Evolutionary conservation across 2,888 invertebrate genomes (phyloP), one percentile per base, ranked within the genome.

Genomic region (Apamea sordens): DNA sequence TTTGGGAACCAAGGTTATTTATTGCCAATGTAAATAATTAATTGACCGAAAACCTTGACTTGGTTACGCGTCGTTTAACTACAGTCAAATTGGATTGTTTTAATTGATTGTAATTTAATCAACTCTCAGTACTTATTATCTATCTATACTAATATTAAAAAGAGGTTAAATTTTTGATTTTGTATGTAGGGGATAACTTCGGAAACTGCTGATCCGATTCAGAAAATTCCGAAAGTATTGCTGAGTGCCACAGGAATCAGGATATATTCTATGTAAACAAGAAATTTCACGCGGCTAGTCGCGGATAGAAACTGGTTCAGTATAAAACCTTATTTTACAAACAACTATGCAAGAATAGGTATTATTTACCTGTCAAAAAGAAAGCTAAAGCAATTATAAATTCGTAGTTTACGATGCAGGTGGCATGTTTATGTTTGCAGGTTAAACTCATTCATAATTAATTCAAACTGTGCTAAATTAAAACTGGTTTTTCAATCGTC

Each of bases 1-100:
- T 71, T 61, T 11, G 5, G 18, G 15, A n/a, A 10, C 50, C 32
- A 63, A 79, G 78, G 61, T 72, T 70, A 78, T 41, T 72, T 70
- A 78, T 41, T 50, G n/a, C n/a, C 32, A 63, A 71, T 72, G 32
- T 18, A 4, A 47, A 44, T 36, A 59, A 50, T 50, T 41, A 72
- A 69, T 28, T 63, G 11, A 15, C 4, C 2, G 7, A 24, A 24
- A 64, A 18, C 63, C 63, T 81, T 81, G 74, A 53, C 32, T 63
- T 10, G 3, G 61, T 63, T 53, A 44, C 32, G 41, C 21, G 32
- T 61, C 32, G 50, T 63, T 61, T 24, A 18, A 32, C 10, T 7
- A 75, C n/a, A 28, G 18, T 41, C 10, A 2, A 50, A 79, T n/a
- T 44, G 5, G n/a, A 53, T 71, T 32, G 63, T n/a, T 53, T 53